Base-by-base conservation (phyloP, 2,797 vertebrate species). In the Hemibagrus guttatus region DNA sequence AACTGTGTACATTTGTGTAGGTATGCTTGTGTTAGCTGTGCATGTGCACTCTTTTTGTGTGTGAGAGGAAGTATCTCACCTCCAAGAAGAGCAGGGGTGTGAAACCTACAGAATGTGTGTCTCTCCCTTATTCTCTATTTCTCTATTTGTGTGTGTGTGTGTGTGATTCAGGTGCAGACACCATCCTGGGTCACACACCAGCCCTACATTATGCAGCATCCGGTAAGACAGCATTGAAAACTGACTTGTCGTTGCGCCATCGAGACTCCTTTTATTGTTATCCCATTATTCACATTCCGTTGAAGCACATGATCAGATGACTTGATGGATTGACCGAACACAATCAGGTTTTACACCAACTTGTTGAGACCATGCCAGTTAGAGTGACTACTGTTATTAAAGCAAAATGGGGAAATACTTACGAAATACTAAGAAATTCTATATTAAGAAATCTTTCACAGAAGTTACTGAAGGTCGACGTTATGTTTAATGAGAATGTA, bases 181-280 rank as follows among this genome's bases (percentile, higher is more conserved):
- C 97, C 98, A 82, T 99, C 98, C 90, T 99, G 98, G 98, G 94
- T 99, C 96, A 94, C 97, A 89, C 98, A 98, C 93, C 98, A 99
- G 92, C 96, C 97, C 7, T 99, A 99, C 89, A 98, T 99, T 92
- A 96, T 99, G 95, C 98, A 98, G 94, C 98, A 99, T 93, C 97
- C 98, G 31, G 98, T 99, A 97, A 98, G 97, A 95, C 74, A 84
- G 21, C 75, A 76, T 71, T 54, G 54, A 49, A 85, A 19, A 72
- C 16, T 13, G 54, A 58, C 58, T 39, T 79, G 4, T 35, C 16
- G 56, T 80, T 61, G 56, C 61, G 42, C 11, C 54, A 2, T 1
- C 23, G 16, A 54, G 13, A 80, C 31, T 42, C 58, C 6, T 68
- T 68, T 6, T 14, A 17, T 16, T 35, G 64, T 68, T 66, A 66